A percentile compares a stretch with the other conserved stretches of the same genome.
Evolutionary conservation across 2,113 vertebrate genomes (phyloP).

Genomic region (Cromileptes altivelis): DNA sequence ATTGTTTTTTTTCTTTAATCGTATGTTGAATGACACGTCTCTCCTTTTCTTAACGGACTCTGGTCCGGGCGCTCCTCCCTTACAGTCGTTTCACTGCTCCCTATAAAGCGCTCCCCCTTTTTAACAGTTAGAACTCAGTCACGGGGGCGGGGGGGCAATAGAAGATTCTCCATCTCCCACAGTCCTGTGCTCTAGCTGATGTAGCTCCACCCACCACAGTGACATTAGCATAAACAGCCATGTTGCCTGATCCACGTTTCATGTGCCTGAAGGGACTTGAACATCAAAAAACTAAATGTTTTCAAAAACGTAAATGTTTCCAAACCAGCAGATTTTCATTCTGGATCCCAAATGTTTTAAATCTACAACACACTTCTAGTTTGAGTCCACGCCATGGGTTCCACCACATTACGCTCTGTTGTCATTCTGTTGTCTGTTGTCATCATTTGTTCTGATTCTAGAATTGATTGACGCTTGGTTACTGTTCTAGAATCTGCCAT

Average conservation of each 20-base stretch:
- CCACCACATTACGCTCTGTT: not conserved
- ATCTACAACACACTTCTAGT: not conserved
- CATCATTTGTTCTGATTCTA: not conserved
- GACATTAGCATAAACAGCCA: conserved; percentile 11
- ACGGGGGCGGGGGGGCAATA: no score
- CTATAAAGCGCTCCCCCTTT: not conserved
- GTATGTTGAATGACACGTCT: not conserved
- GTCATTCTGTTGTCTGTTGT: no score
- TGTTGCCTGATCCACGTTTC: conserved; percentile 31
- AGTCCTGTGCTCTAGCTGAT: not conserved
- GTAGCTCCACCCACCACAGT: conserved; percentile 12
- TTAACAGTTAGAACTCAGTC: not conserved
- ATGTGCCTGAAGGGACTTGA: conserved; percentile 27
- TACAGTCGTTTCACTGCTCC: not conserved
- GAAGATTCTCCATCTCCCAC: not conserved
- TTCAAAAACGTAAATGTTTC: not conserved
- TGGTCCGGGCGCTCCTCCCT: no score
- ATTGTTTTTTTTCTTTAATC: not conserved
- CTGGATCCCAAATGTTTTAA: not conserved
- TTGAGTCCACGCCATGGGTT: not conserved
- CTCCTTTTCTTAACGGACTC: not conserved
- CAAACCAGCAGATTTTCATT: not conserved
- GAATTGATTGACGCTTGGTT: not conserved
- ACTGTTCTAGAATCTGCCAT: not conserved
- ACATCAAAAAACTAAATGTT: not conserved